These are phyloP conservation scores for Semnopithecus entellus DNA, from an alignment of 2,113 vertebrate genomes.

Conservation along the genomic window DNA sequence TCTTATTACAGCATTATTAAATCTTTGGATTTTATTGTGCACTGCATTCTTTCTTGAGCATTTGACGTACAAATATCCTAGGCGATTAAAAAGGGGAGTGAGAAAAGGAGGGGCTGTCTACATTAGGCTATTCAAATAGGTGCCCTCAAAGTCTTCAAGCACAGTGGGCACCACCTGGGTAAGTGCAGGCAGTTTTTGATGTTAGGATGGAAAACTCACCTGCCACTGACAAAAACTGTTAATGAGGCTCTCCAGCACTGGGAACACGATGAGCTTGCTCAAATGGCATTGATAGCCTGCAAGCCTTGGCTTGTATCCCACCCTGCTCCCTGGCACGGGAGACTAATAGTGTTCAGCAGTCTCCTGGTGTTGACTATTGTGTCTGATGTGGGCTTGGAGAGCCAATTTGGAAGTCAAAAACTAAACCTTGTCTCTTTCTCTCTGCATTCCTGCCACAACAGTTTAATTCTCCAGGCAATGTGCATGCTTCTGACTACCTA, in stretches of 20 bases:
- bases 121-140: neutral
- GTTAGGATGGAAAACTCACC: neutral
- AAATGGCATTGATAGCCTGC: neutral
- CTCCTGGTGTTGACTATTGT: conserved; percentile 7
- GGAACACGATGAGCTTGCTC: neutral
- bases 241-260: neutral
- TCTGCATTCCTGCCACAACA: conserved; percentile 33
- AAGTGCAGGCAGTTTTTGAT: neutral
- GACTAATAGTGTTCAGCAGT: neutral
- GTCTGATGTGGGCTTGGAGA: neutral
- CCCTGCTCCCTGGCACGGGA: neutral
- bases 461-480: conserved; percentile 22
- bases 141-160: neutral
- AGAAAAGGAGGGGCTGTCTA: neutral
- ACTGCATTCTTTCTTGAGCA: neutral
- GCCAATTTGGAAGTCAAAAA: conserved; percentile 61
- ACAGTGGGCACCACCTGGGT: neutral
- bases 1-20: neutral
- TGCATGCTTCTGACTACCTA: neutral
- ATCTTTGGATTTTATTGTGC: neutral
- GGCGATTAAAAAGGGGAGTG: neutral
- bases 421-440: conserved; percentile 25
- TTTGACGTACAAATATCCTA: neutral
- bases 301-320: neutral
- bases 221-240: conserved; percentile 1